Evolutionary conservation across 2,113 vertebrate genomes (phyloP).

Genomic region (Mixornis gularis): DNA sequence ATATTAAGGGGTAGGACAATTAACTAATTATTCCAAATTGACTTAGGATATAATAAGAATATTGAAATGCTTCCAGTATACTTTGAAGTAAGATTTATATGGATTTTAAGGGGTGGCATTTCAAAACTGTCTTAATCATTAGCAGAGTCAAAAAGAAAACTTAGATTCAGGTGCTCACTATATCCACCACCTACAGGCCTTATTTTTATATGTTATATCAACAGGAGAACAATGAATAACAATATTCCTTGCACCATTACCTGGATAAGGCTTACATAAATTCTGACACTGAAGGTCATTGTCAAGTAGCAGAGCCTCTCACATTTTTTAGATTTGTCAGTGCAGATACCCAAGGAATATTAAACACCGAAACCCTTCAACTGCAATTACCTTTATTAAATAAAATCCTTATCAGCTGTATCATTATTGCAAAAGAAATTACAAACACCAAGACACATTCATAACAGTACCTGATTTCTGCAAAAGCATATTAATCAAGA

Average conservation of each 20-base stretch:
- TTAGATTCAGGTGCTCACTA: neutral
- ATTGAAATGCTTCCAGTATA: neutral
- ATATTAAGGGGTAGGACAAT: neutral
- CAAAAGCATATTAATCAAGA: conserved; percentile 63
- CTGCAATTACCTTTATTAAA: conserved; percentile 67
- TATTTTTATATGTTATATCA: neutral
- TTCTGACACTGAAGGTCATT: conserved; percentile 55
- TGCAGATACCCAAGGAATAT: conserved; percentile 59
- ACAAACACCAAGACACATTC: conserved; percentile 29
- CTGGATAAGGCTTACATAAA: conserved; percentile 40
- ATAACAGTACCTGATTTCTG: conserved; percentile 16
- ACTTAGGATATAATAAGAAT: neutral
- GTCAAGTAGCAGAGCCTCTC: conserved; percentile 57
- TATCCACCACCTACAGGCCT: neutral
- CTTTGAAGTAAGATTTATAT: neutral
- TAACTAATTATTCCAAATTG: neutral
- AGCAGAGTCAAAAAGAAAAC: neutral
- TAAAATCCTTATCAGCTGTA: conserved; percentile 58
- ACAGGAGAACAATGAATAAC: neutral
- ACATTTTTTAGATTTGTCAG: conserved; percentile 55
- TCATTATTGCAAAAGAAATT: conserved; percentile 61
- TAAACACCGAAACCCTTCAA: conserved; percentile 57
- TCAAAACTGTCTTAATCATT: neutral
- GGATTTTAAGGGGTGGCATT: neutral
- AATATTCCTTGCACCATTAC: conserved; percentile 6